phyloP scores from a whole-genome alignment of 1,140 invertebrate species.

The Listronotus bonariensis region DNA sequence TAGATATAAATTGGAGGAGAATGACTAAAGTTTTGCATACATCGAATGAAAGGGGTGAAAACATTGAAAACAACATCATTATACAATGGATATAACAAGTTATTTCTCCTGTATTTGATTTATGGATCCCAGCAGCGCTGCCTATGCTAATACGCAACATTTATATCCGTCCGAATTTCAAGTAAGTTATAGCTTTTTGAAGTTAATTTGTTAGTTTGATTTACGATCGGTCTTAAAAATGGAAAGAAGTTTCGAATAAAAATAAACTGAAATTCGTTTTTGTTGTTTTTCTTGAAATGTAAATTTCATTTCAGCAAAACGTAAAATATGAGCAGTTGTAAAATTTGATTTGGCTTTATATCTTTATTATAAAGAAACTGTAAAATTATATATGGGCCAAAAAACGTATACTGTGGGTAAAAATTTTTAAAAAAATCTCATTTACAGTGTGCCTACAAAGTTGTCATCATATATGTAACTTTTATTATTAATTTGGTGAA shows the following conservation, averaged over 20 bases:
- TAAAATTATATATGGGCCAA: no score
- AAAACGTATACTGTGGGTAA: no score
- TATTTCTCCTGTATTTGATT: conserved; percentile 56
- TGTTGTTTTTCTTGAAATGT: conserved; percentile 9
- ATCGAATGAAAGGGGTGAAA: conserved; percentile 47
- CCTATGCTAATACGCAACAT: conserved; percentile 57
- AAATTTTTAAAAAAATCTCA: no score
- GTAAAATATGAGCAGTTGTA: conserved; percentile 2
- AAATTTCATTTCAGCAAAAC: conserved; percentile 24
- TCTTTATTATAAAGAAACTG: no score
- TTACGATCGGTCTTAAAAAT: conserved; percentile 49
- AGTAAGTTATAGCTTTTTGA: conserved; percentile 55
- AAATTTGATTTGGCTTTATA: no score
- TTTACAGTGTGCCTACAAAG: no score
- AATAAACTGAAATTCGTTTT: conserved; percentile 24
- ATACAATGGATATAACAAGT: conserved; percentile 57
- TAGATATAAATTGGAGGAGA: conserved; percentile 42
- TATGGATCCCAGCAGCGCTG: conserved; percentile 53
- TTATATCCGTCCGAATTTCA: conserved; percentile 53
- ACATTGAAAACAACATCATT: conserved; percentile 56
- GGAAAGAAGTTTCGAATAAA: conserved; percentile 36
- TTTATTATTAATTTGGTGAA: no score
- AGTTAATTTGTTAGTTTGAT: conserved; percentile 58
- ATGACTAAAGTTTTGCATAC: conserved; percentile 51
- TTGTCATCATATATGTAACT: no score